Conservation (phyloP, 2,113 vertebrate species). For the Morone chrysops region DNA sequence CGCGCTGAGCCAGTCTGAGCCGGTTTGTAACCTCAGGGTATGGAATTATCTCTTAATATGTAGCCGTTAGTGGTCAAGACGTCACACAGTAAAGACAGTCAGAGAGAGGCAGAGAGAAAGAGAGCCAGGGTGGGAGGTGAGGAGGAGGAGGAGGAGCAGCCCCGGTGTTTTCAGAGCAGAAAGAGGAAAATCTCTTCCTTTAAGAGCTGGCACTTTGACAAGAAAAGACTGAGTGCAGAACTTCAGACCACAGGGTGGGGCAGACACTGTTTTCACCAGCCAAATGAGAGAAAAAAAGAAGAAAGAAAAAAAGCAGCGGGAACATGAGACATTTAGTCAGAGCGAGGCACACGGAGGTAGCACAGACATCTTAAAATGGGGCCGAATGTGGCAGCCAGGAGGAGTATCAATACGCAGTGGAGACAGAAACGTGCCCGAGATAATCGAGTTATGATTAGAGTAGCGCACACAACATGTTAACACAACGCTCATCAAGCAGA, state of each 20-base stretch:
- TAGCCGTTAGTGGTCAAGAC: conserved; percentile 83
- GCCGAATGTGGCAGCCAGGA: conserved; percentile 40
- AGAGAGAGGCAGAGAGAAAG: conserved; percentile 25
- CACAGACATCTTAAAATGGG: conserved; percentile 64
- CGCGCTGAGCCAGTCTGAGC: conserved; percentile 85
- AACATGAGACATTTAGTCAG: conserved; percentile 63
- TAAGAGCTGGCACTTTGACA: conserved; percentile 82
- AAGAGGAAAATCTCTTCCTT: conserved; percentile 82
- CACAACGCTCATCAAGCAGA: neutral
- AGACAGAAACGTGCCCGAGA: neutral
- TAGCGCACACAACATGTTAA: neutral
- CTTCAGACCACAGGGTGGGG: conserved; percentile 85
- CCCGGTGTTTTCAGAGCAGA: conserved; percentile 73
- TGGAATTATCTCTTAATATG: conserved; percentile 84
- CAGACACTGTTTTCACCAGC: conserved; percentile 76
- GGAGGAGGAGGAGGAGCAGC: conserved; percentile 7
- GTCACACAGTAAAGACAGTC: conserved; percentile 74
- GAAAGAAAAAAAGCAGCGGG: conserved; percentile 51
- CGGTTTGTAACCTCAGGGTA: conserved; percentile 89
- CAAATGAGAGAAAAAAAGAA: conserved; percentile 54
- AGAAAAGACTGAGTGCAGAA: conserved; percentile 79
- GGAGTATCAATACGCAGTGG: conserved; percentile 26
- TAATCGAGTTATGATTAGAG: neutral
- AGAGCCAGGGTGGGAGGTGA: conserved; percentile 30
- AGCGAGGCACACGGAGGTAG: conserved; percentile 57